Evolutionary conservation across 2,113 vertebrate genomes (phyloP).

Genomic region (Phoxinus phoxinus): DNA sequence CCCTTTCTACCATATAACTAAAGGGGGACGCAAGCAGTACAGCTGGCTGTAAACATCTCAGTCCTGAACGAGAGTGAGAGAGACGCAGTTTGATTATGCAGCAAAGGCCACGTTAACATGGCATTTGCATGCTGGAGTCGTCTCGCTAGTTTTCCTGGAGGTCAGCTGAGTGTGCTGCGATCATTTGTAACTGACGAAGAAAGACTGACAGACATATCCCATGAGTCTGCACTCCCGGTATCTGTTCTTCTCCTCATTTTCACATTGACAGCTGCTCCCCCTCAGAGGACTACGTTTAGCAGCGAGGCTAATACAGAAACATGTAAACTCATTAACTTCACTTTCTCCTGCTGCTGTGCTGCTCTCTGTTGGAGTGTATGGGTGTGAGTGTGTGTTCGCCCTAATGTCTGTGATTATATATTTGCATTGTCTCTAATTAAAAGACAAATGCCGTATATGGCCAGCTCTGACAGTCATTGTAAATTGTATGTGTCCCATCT

Average conservation of each 20-base stretch:
- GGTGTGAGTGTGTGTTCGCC: background rate
- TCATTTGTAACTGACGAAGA: constrained; percentile 35
- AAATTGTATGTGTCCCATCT: background rate
- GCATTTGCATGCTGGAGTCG: background rate
- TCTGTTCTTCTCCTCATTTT: constrained; percentile 37
- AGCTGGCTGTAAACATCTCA: background rate
- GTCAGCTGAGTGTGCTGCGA: constrained; percentile 17
- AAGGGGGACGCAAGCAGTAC: background rate
- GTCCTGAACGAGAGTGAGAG: background rate
- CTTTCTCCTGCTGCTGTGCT: background rate
- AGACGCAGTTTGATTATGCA: background rate
- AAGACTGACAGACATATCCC: constrained; percentile 41
- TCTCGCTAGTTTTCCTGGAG: constrained; percentile 29
- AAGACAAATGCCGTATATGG: background rate
- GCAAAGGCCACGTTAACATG: background rate
- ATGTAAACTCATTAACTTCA: constrained; percentile 47
- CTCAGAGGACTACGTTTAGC: constrained; percentile 47
- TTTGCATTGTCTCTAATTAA: background rate
- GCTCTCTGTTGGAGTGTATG: background rate
- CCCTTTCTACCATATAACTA: background rate
- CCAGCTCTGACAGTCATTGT: background rate
- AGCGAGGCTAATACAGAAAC: constrained; percentile 60
- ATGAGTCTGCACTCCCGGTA: background rate
- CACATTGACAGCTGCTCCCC: constrained; percentile 45
- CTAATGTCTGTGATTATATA: constrained; percentile 9